These are phyloP conservation scores for Drosophila cognata DNA, from an alignment of 2,888 invertebrate genomes.

Conservation along the genomic window DNA sequence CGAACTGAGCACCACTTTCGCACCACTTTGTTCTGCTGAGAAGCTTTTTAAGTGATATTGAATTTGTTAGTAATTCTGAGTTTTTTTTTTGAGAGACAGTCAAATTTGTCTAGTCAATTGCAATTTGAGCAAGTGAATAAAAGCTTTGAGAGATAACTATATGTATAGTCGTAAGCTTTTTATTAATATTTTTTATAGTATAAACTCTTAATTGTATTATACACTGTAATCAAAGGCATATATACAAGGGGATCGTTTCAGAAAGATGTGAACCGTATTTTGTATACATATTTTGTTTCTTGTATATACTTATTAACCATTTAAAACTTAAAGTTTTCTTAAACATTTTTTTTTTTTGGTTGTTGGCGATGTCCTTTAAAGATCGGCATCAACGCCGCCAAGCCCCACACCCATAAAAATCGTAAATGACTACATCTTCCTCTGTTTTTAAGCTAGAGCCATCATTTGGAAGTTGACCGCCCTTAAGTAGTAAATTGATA, in stretches of 20 bases:
- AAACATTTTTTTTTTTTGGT: too few species aligned
- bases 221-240: neutral
- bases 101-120: neutral
- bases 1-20: constrained; percentile 17
- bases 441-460: neutral
- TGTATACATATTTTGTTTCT: neutral
- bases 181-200: neutral
- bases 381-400: neutral
- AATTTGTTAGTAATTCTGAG: neutral
- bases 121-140: neutral
- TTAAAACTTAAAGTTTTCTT: too few species aligned
- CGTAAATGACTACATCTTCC: neutral
- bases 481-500: neutral
- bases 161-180: constrained; percentile 1
- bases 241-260: neutral
- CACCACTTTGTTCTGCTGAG: neutral
- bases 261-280: neutral
- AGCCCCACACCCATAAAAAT: neutral
- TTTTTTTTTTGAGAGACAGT: neutral
- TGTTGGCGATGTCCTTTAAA: neutral
- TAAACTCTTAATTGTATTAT: neutral
- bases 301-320: neutral
- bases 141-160: constrained; percentile 2
- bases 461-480: neutral
- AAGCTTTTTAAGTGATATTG: constrained; percentile 16